These are phyloP conservation scores for Deroplatys truncata DNA, from an alignment of 2,888 invertebrate species.

Conservation along the genomic window DNA sequence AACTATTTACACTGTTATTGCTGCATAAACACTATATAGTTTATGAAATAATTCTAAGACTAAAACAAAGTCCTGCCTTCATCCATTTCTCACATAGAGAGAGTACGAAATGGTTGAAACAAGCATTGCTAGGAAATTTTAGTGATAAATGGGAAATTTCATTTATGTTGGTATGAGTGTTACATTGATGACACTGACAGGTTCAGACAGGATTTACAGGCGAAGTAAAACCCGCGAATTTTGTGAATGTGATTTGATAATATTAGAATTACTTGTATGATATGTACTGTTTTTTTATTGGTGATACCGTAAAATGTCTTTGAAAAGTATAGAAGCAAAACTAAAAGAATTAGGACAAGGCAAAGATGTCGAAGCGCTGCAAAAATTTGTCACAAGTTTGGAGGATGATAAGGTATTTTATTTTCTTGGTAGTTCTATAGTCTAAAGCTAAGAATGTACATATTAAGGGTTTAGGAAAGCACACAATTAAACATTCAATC, in stretches of 20 bases:
- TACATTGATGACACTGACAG: not conserved
- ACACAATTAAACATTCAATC: no score
- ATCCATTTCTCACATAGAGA: no score
- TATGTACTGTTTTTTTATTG: not conserved
- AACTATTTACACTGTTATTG: no score
- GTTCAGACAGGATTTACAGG: not conserved
- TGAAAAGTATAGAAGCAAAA: not conserved
- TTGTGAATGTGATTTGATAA: not conserved
- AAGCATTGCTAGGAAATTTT: not conserved
- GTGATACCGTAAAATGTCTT: not conserved
- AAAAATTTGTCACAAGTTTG: not conserved
- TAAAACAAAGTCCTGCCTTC: no score
- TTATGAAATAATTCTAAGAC: no score
- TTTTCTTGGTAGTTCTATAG: not conserved
- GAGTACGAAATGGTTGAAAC: no score
- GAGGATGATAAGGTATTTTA: not conserved
- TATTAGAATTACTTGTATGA: not conserved
- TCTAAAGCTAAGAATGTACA: no score
- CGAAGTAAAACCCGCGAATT: not conserved
- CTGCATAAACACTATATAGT: no score
- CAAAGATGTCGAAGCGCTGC: not conserved
- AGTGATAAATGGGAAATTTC: not conserved
- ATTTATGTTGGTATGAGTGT: not conserved
- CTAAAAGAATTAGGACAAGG: not conserved
- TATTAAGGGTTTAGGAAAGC: no score